Evolutionary conservation across 2,888 invertebrate genomes (phyloP).

Genomic region (Cryptus viduatorius): DNA sequence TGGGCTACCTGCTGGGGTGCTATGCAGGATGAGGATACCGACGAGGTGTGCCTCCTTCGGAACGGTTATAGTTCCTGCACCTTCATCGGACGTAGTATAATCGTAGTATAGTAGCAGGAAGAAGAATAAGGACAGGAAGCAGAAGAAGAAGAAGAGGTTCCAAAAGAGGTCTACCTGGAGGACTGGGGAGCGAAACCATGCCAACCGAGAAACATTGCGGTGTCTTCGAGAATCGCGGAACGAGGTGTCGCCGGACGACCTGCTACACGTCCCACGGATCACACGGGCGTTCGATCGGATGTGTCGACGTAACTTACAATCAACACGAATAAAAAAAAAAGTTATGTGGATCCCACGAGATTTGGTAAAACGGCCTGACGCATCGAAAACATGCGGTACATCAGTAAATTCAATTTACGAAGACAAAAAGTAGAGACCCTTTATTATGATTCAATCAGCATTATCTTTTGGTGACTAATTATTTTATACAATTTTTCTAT

Average conservation of each 20-base stretch:
- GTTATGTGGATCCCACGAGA: not conserved
- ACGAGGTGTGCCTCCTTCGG: conserved; percentile 44
- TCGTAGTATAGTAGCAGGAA: conserved; percentile 61
- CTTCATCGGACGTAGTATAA: conserved; percentile 63
- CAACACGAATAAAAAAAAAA: conserved; percentile 1
- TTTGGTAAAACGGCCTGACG: not conserved
- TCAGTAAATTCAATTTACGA: not conserved
- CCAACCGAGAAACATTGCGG: conserved; percentile 45
- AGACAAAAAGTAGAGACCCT: too few species aligned
- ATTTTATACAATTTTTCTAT: too few species aligned
- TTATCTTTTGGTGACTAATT: too few species aligned
- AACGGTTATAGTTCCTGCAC: conserved; percentile 65
- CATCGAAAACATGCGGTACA: not conserved
- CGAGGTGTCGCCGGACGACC: conserved; percentile 43
- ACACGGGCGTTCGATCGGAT: conserved; percentile 51
- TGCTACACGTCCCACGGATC: conserved; percentile 13
- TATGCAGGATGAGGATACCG: conserved; percentile 56
- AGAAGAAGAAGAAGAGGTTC: conserved; percentile 43
- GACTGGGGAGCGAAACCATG: conserved; percentile 57
- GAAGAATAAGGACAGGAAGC: conserved; percentile 56
- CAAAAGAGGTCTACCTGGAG: conserved; percentile 54
- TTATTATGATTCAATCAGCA: too few species aligned
- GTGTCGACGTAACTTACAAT: conserved; percentile 34
- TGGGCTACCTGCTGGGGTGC: conserved; percentile 68
- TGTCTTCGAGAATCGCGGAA: conserved; percentile 2